Evolutionary conservation across 1,140 invertebrate genomes (phyloP), one percentile per base, ranked within the genome.

Genomic region (Cydia strobilella): DNA sequence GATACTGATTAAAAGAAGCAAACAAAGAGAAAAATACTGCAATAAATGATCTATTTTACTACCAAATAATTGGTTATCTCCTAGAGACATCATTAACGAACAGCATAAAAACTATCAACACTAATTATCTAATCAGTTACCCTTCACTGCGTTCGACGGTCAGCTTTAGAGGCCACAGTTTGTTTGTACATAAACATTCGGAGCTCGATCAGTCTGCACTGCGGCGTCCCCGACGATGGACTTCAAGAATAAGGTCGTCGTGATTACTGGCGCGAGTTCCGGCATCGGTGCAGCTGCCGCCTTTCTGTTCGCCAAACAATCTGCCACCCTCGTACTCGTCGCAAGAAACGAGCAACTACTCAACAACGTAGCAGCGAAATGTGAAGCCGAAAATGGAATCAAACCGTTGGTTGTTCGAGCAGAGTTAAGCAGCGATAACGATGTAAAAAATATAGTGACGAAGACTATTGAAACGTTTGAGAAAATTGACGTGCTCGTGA

Each of bases 261-360:
- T 95, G 31, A 93, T 95, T 76, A 95, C 95, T 2, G 96, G 96
- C 72, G 96, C 96, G 1, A 97, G 96, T 88, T 96, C 96, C 59
- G 97, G 97, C 3, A 97, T 97, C 75, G 97, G 96, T 39, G 94
- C 95, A 76, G 95, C 94, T n/a, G 95, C 96, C 13, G 96, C 96
- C 3, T 77, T 96, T 54, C 90, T 95, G 74, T 95, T 97, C 79
- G 94, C 96, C 9, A 93, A 94, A 71, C 88, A 96, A 66, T 95
- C 95, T 23, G 96, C 96, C 3, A 93, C 79, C 31, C 79, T 96
- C 27, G 93, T 94, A 1, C 75, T 97, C 5, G 95, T 94, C 20
- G 97, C 96, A 54, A 93, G 97, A 75, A 97, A 97, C 88, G 82
- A 93, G 69, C 90, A 94, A 27, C 95, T 95, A 82, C 88, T 97